Evolutionary conservation across 2,888 invertebrate genomes (phyloP).

Genomic region (Hedychridium roseum): DNA sequence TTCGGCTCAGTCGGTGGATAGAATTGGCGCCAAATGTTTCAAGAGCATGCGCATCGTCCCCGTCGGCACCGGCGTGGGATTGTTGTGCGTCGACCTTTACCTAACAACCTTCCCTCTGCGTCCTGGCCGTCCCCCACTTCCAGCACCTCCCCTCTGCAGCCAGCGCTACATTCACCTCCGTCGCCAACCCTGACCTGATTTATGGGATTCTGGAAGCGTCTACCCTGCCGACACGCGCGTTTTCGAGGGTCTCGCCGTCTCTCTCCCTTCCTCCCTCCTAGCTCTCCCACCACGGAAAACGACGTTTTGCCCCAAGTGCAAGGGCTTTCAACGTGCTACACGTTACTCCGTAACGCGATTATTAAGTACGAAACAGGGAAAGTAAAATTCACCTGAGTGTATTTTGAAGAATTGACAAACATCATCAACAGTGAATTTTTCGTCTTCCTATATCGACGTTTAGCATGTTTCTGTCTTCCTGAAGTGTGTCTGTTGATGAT

Average conservation of each 20-base stretch:
- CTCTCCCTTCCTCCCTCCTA: constrained; percentile 3
- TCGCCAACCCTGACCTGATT: constrained; percentile 68
- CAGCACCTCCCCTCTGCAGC: constrained; percentile 44
- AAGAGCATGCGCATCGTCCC: constrained; percentile 52
- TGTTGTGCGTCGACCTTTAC: constrained; percentile 62
- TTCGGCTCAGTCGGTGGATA: no score
- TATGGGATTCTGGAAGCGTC: constrained; percentile 71
- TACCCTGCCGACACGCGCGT: constrained; percentile 47
- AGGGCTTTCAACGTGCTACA: neutral
- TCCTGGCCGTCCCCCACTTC: constrained; percentile 39
- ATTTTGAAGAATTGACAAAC: no score
- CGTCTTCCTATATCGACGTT: no score
- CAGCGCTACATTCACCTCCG: constrained; percentile 52
- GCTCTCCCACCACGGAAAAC: constrained; percentile 5
- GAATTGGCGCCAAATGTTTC: constrained; percentile 57
- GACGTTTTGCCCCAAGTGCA: constrained; percentile 15
- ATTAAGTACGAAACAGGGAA: no score
- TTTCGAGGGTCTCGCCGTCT: constrained; percentile 24
- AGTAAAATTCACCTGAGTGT: no score
- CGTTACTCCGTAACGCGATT: no score
- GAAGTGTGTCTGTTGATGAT: no score
- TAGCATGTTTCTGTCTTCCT: no score
- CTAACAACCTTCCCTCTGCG: constrained; percentile 47
- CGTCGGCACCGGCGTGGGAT: constrained; percentile 43
- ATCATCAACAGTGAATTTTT: no score